Conservation (phyloP, 2,888 invertebrate species). For the Apoderus coryli region DNA sequence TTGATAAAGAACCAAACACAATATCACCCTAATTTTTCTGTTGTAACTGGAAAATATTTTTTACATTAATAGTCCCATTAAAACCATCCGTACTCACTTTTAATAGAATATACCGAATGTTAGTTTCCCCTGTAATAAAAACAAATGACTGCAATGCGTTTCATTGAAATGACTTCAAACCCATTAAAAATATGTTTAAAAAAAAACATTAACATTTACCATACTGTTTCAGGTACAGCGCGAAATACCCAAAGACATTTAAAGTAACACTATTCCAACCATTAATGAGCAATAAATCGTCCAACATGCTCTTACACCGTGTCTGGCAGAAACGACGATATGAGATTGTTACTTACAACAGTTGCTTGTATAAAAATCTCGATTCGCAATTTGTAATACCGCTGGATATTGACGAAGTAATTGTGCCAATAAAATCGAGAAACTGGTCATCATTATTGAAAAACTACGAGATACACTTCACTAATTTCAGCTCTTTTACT, state of each 20-base stretch:
- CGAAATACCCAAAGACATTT: neutral
- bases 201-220: no score
- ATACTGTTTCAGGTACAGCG: conserved; percentile 1
- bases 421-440: conserved; percentile 45
- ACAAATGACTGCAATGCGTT: no score
- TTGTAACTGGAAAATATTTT: no score
- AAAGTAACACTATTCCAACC: neutral
- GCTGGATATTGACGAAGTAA: conserved; percentile 58
- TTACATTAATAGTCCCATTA: no score
- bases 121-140: no score
- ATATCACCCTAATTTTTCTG: no score
- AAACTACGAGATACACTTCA: conserved; percentile 28
- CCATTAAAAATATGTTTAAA: no score
- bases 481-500: conserved; percentile 40
- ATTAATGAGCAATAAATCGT: neutral
- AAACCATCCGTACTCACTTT: no score
- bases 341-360: conserved; percentile 63
- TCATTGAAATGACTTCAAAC: no score
- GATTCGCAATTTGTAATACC: conserved; percentile 50
- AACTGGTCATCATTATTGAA: conserved; percentile 44
- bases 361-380: conserved; percentile 60
- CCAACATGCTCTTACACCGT: conserved; percentile 2
- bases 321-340: conserved; percentile 56
- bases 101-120: no score
- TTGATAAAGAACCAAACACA: no score